Percentiles rank a stretch among this genome's conserved stretches.
Evolutionary conservation across 35 echinoderm and acorn worm genomes (phyloP).

Genomic region (Heliocidaris tuberculata): DNA sequence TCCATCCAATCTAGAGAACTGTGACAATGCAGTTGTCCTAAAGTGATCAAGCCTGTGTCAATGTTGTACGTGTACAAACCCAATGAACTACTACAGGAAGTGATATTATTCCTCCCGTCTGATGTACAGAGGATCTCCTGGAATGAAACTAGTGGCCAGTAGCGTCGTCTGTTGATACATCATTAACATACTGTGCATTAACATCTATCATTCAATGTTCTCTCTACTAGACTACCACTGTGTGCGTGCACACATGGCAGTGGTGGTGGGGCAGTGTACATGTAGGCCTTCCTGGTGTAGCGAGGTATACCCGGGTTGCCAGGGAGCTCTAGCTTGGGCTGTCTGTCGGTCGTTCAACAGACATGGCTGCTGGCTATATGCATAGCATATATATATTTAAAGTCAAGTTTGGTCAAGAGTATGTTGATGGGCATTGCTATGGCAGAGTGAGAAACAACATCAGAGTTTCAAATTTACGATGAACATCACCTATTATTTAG

Average conservation of each 20-base stretch:
- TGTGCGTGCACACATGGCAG: not conserved
- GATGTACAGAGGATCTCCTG: not conserved
- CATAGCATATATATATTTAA: not conserved
- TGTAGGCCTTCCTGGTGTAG: slow-evolving; percentile 8
- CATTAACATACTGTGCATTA: slow-evolving; percentile 5
- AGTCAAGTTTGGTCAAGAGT: not conserved
- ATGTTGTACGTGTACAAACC: not conserved
- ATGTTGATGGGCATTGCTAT: not conserved
- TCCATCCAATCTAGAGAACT: too few relatives aligned
- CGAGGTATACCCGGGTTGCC: not conserved
- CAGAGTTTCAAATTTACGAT: not conserved
- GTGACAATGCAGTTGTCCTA: too few relatives aligned
- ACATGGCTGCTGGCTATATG: not conserved
- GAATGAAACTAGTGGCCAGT: not conserved
- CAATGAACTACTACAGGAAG: not conserved
- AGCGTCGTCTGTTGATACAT: not conserved
- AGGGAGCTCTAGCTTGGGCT: not conserved
- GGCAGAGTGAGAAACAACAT: not conserved
- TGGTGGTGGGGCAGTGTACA: not conserved
- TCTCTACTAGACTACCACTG: not conserved
- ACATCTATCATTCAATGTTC: not conserved
- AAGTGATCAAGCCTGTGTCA: not conserved
- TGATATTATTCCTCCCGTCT: not conserved
- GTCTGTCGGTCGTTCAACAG: not conserved
- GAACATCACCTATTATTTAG: not conserved